These are phyloP conservation scores for Agrochola litura DNA, from an alignment of 2,888 invertebrate genomes.

Conservation along the genomic window DNA sequence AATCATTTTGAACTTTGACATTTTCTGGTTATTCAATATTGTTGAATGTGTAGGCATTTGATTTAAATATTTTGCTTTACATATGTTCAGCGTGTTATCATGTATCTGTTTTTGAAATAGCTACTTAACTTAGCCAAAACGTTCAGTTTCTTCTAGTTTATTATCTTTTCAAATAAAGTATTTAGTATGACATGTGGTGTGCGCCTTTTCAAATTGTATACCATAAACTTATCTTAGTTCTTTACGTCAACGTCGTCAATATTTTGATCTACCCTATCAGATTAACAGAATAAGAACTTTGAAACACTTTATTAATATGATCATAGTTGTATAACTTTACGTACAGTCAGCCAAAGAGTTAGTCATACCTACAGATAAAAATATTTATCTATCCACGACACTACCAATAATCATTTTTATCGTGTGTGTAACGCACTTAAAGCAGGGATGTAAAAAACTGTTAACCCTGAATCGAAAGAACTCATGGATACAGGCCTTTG, in stretches of 20 bases:
- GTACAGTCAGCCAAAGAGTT: background rate
- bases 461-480: background rate
- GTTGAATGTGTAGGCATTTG: background rate
- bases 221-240: too few relatives aligned
- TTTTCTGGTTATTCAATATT: background rate
- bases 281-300: background rate
- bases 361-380: background rate
- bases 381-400: background rate
- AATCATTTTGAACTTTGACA: background rate
- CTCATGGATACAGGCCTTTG: background rate
- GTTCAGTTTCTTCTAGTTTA: background rate
- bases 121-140: background rate
- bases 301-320: conserved; percentile 1
- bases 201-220: background rate
- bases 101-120: background rate
- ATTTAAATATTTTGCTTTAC: too few relatives aligned
- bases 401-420: background rate
- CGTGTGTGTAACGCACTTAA: background rate
- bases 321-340: background rate
- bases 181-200: background rate
- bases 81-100: background rate
- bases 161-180: background rate
- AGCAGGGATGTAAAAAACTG: background rate
- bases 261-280: background rate
- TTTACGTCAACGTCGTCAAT: background rate